Evolutionary conservation across 2,113 vertebrate genomes (phyloP), one percentile per base, ranked within the genome.

Genomic region (Alexandromys fortis): DNA sequence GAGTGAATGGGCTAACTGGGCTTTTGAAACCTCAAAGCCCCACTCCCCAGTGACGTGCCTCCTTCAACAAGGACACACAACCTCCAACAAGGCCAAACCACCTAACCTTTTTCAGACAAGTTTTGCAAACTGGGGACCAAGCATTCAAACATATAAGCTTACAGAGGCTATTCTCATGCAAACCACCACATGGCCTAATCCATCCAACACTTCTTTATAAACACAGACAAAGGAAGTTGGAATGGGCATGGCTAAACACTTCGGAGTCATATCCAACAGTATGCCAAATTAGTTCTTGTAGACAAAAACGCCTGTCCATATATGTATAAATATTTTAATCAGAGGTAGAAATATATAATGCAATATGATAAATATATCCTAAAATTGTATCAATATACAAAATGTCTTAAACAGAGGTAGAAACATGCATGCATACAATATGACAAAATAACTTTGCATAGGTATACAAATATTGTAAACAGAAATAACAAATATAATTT

Each of bases 161-260:
- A 38, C 14, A 5, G 35, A 58, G 21, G 21, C 79, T 52, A 58
- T 38, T 58, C 11, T 82, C 52, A 38, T 38, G n/a, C 52, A 26
- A 82, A 38, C 52, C 52, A 81, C 33, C 79, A 86, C 35, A 30
- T 35, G 67, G 28, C 42, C 49, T 55, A 52, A 8, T 79, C 8
- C 38, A 30, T 45, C 19, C 3, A 14, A n/a, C 26, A 52, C 81
- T 73, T 86, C 86, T 86, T 94, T 82, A 72, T 90, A 91, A 61
- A 94, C 24, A n/a, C 76, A 93, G 94, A 91, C 72, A 93, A 95
- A 91, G 68, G 33, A 21, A 38, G 30, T 87, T n/a, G 5, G 26
- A n/a, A 61, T 33, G 47, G 58, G 13, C 52, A 67, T 42, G 55
- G 42, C 45, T 89, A 67, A 88, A 72, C 3, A 21, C 7, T 82